phyloP scores from a whole-genome alignment of 2,113 vertebrate genomes.

The Poecilia latipinna region DNA sequence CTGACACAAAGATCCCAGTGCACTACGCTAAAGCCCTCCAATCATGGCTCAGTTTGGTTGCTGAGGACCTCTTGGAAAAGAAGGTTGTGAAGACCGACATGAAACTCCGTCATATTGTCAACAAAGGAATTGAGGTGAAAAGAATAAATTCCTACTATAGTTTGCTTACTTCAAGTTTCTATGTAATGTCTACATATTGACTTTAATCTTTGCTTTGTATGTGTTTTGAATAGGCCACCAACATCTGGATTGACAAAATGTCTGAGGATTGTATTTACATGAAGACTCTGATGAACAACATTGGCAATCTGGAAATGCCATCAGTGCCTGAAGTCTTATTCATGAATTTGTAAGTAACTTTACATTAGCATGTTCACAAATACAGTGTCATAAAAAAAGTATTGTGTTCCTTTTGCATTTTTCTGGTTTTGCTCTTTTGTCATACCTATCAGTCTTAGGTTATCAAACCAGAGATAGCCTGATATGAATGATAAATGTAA shows the following conservation, averaged over 20 bases:
- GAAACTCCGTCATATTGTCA: slow-evolving; percentile 87
- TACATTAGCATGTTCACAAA: background rate
- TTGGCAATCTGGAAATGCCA: slow-evolving; percentile 79
- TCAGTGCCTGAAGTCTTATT: slow-evolving; percentile 87
- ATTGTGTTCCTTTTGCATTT: background rate
- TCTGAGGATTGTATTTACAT: slow-evolving; percentile 78
- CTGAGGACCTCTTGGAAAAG: slow-evolving; percentile 80
- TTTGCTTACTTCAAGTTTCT: background rate
- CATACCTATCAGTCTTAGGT: too few relatives aligned
- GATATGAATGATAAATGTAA: too few relatives aligned
- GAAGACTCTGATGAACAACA: slow-evolving; percentile 73
- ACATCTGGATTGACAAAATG: slow-evolving; percentile 84
- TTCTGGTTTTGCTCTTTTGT: too few relatives aligned
- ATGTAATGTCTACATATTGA: background rate
- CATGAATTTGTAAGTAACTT: slow-evolving; percentile 84
- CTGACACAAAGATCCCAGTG: slow-evolving; percentile 78
- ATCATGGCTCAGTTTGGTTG: slow-evolving; percentile 58
- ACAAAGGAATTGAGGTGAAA: slow-evolving; percentile 85
- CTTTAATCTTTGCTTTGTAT: background rate
- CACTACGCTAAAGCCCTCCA: slow-evolving; percentile 66
- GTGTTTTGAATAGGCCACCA: slow-evolving; percentile 77
- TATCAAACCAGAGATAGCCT: too few relatives aligned
- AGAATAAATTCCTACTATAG: background rate
- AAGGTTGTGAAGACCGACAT: slow-evolving; percentile 87
- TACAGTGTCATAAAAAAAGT: background rate